These are phyloP conservation scores for Lithobates pipiens DNA, from an alignment of 2,797 vertebrate genomes.

Conservation along the genomic window DNA sequence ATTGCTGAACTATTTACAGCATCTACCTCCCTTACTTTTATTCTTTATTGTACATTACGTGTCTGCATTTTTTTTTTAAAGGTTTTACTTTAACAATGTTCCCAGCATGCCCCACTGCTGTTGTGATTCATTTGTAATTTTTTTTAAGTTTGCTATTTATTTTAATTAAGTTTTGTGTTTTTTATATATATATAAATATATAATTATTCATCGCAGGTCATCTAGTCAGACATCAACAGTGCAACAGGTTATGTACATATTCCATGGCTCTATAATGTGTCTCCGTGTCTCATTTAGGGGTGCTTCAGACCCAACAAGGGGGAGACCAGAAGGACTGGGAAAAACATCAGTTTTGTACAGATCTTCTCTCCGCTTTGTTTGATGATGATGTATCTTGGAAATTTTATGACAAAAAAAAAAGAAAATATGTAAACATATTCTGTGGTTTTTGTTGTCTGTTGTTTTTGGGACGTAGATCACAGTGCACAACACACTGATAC, in stretches of 20 bases:
- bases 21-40: too few relatives aligned
- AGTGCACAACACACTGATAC: too few relatives aligned
- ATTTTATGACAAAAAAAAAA: constrained; percentile 39
- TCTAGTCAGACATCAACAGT: background rate
- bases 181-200: background rate
- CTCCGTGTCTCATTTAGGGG: background rate
- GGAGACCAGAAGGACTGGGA: background rate
- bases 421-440: background rate
- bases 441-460: background rate
- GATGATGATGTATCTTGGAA: constrained; percentile 46
- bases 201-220: background rate
- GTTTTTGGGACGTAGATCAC: too few relatives aligned
- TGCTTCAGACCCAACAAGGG: background rate
- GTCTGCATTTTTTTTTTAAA: too few relatives aligned
- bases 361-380: constrained; percentile 46
- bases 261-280: background rate
- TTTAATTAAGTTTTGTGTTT: background rate
- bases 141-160: constrained; percentile 36
- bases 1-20: too few relatives aligned
- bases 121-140: background rate
- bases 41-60: too few relatives aligned
- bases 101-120: background rate
- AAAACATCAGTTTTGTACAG: constrained; percentile 26
- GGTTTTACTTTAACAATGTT: too few relatives aligned
- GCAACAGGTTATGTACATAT: constrained; percentile 28